A percentile compares a stretch with the other conserved stretches of the same genome.
Conservation (phyloP, 2,797 vertebrate species). For the Morus bassanus region DNA sequence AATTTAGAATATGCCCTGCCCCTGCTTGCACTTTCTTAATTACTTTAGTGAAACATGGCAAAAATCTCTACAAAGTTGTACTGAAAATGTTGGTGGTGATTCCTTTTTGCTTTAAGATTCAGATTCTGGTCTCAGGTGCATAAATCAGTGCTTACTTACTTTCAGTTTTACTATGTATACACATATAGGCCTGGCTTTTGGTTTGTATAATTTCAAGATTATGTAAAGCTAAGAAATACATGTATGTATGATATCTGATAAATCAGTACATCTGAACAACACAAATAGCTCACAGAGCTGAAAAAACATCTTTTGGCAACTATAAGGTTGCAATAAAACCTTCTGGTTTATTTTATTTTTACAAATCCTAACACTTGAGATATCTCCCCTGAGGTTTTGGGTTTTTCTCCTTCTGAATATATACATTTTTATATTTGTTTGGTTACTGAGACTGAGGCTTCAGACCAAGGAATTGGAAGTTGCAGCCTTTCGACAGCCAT, state of each 20-base stretch:
- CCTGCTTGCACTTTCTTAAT: neutral
- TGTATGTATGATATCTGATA: neutral
- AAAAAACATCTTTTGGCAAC: neutral
- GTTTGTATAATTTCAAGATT: slow-evolving; percentile 12
- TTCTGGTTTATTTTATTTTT: slow-evolving; percentile 63
- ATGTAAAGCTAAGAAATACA: neutral
- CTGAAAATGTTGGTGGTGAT: neutral
- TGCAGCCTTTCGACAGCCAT: slow-evolving; percentile 74
- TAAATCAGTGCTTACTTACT: neutral
- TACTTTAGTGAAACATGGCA: neutral
- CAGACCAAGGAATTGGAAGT: slow-evolving; percentile 77
- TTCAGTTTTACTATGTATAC: neutral
- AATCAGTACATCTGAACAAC: neutral
- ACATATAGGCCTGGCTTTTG: neutral
- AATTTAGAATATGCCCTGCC: neutral
- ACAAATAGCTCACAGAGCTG: neutral
- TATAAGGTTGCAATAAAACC: neutral
- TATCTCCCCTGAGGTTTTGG: slow-evolving; percentile 44
- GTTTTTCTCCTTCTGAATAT: slow-evolving; percentile 62
- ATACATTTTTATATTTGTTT: slow-evolving; percentile 75
- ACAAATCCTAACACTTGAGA: slow-evolving; percentile 55
- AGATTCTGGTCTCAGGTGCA: neutral
- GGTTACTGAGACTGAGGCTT: slow-evolving; percentile 69
- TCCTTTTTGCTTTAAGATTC: neutral
- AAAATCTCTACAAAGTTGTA: neutral